Conservation (phyloP, 1,140 invertebrate genomes). For the Trichogramma pretiosum region DNA sequence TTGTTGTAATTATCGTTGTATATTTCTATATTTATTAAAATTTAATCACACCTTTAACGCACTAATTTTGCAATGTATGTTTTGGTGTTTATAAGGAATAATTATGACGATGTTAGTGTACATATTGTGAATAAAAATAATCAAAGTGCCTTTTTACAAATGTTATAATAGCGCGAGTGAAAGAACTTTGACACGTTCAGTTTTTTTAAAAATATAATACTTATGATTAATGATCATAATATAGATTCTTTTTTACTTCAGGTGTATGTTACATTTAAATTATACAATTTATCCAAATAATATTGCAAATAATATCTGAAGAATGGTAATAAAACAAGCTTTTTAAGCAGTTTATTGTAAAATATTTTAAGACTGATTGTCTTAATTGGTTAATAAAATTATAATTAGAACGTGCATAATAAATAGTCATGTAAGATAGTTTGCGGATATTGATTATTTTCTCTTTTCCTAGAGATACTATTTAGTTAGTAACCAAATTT, state of each 20-base stretch:
- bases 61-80: slow-evolving; percentile 16
- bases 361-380: slow-evolving; percentile 15
- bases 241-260: no score
- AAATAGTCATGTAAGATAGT: no score
- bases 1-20: no score
- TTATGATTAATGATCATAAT: no score
- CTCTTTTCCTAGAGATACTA: slow-evolving; percentile 5
- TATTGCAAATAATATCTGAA: slow-evolving; percentile 8
- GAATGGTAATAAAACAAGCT: background rate
- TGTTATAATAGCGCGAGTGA: slow-evolving; percentile 3
- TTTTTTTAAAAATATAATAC: no score
- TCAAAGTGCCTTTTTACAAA: slow-evolving; percentile 20
- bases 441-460: no score
- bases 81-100: slow-evolving; percentile 10
- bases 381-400: slow-evolving; percentile 11
- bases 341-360: no score
- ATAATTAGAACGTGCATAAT: slow-evolving; percentile 4
- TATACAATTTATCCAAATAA: slow-evolving; percentile 8
- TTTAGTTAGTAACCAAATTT: slow-evolving; percentile 3
- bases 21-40: no score
- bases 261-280: no score
- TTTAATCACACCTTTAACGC: slow-evolving; percentile 7
- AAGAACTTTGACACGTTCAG: slow-evolving; percentile 2
- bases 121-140: slow-evolving; percentile 18
- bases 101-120: slow-evolving; percentile 17